Base-by-base conservation (phyloP, 2,888 invertebrate genomes). In the Cheilosia impressa region DNA sequence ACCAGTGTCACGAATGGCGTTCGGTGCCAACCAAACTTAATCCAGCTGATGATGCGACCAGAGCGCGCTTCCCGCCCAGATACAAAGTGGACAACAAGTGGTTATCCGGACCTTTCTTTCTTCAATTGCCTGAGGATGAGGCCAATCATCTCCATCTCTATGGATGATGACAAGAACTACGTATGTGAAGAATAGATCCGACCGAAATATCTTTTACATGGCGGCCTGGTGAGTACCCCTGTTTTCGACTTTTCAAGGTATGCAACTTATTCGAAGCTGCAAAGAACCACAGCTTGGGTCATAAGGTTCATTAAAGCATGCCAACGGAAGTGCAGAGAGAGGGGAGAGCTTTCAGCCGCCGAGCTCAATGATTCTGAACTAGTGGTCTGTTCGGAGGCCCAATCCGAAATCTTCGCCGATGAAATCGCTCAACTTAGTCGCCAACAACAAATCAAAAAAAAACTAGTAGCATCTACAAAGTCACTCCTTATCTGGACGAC, bases 11-110 rank as follows among this genome's bases (percentile, higher is more conserved):
- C 13, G 52, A 69, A 53, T 80, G 77, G 79, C 43, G 38, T 24
- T 79, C 66, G 34, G 58, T 82, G 15, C 71, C 82, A n/a, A 57
- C 82, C 10, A 87, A 53, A 24, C 22, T 53, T 1, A 53, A 82
- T 27, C 50, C 58, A 15, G 87, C 87, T 10, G 80, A 87, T 68
- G 53, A 65, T 2, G 80, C 80, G 6, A 87, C 83, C 1, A 77
- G 69, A 76, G 69, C 45, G 7, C 24, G 19, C 27, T 41, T 5
- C 4, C 15, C 50, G 19, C 24, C 38, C 2, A 17, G 17, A 17
- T 47, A 27, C 7, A 9, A 19, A 55, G n/a, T 17, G 24, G n/a
- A 17, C n/a, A 77, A 60, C 65, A 55, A 45, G 63, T 68, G 80
- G 69, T 62, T 75, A 62, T 43, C 19, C 10, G 72, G 83, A 13